These are phyloP conservation scores for Cheirogaleus major DNA, from an alignment of 2,797 vertebrate genomes.

Conservation along the genomic window DNA sequence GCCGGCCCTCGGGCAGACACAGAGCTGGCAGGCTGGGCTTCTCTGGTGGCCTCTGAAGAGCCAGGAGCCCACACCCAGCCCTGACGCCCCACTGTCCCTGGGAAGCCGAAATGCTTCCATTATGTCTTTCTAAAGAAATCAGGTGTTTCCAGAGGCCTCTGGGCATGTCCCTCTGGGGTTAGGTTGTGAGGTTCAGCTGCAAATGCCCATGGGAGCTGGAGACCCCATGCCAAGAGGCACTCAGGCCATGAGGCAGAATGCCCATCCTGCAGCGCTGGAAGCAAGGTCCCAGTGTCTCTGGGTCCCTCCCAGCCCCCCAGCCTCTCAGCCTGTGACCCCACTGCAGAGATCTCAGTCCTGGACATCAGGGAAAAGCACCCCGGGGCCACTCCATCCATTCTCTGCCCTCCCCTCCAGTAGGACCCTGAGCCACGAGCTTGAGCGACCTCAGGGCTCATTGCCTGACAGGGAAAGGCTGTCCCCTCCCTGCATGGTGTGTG, in stretches of 20 bases:
- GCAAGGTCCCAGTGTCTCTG: background rate
- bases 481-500: fast-evolving
- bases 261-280: background rate
- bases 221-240: fast-evolving
- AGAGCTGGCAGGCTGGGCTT: fast-evolving
- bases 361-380: background rate
- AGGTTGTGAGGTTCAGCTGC: background rate
- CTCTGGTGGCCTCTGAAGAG: background rate
- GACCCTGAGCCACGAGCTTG: background rate
- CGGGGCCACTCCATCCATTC: background rate
- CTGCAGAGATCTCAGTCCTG: background rate
- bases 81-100: background rate
- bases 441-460: background rate
- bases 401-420: too few relatives aligned
- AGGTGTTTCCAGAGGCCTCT: background rate
- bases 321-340: too few relatives aligned
- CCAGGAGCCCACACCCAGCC: background rate
- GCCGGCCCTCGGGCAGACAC: fast-evolving
- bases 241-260: background rate
- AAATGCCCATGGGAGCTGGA: background rate
- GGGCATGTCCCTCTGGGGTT: too few relatives aligned
- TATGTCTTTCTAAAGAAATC: background rate
- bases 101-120: fast-evolving
- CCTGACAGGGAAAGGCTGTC: background rate
- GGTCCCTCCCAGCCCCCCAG: background rate